phyloP scores from a whole-genome alignment of 2,113 vertebrate species.

The Bos javanicus region DNA sequence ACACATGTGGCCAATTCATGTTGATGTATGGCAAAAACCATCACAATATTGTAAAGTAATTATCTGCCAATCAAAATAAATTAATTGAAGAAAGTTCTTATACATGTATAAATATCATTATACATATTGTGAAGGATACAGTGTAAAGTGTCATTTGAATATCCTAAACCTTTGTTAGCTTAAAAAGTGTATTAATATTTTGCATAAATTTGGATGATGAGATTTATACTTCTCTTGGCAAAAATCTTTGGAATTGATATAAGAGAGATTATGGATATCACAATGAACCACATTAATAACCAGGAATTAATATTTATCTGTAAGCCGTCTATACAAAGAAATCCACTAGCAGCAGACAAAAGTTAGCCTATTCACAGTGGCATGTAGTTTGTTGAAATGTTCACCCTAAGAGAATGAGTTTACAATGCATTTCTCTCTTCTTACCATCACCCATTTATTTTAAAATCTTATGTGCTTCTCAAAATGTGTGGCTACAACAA shows the following conservation, averaged over 20 bases:
- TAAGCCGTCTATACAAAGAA: constrained; percentile 1
- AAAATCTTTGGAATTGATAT: background rate
- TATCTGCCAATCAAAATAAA: background rate
- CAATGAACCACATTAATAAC: constrained; percentile 1
- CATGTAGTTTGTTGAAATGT: constrained; percentile 8
- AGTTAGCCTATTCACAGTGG: constrained; percentile 21
- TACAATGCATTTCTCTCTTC: constrained; percentile 33
- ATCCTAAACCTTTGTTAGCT: background rate
- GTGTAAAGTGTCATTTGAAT: background rate
- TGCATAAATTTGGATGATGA: constrained; percentile 8
- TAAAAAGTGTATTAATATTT: background rate
- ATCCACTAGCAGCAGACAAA: background rate
- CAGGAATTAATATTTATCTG: constrained; percentile 5
- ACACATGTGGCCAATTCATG: background rate
- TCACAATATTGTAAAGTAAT: background rate
- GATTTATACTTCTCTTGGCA: constrained; percentile 50
- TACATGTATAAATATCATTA: background rate
- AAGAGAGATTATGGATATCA: constrained; percentile 8
- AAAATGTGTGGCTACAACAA: constrained; percentile 57
- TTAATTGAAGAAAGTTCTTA: background rate
- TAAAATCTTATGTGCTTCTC: constrained; percentile 53
- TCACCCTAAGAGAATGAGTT: constrained; percentile 14
- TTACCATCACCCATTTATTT: constrained; percentile 27
- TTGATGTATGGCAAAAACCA: background rate
- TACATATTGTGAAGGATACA: background rate